Base-by-base conservation (phyloP, 2,113 vertebrate species). In the Cavia aperea region DNA sequence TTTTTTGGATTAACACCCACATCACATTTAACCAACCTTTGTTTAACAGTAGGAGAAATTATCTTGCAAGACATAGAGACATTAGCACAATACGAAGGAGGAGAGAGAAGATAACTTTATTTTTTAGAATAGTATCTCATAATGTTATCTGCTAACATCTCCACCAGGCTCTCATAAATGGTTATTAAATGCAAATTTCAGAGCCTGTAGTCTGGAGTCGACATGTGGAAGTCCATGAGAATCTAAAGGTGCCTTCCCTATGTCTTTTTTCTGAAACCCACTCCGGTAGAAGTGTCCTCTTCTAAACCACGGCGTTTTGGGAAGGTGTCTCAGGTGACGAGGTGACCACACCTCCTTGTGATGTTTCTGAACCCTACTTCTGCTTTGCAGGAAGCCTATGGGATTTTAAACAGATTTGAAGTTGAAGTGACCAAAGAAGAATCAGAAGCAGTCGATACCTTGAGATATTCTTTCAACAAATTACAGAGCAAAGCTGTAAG, bases 401-500 rank as follows among this genome's bases (percentile, higher is more conserved):
- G 96, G 21, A 98, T 99, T 96, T 97, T 99, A 96, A 96, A 96
- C 90, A 95, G 96, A 91, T 98, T 97, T 97, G 95, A 98, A 95
- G 95, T 98, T 54, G 97, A 98, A 63, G 94, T 98, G 84, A 98
- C 98, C 68, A 98, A 98, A 95, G 98, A 97, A 33, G 98, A 99
- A 96, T 97, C 97, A 63, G 98, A 98, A 93, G 97, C 94, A 19
- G 97, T 98, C 92, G 97, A 98, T 94, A 97, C 97, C 23, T 97
- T 99, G 91, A 98, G 97, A 96, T 97, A 98, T 62, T 97, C 96
- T 85, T 98, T 98, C 97, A 97, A 94, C 63, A 97, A 98, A 88
- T 94, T 99, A 95, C 98, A 98, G 93, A 89, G 89, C 8, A 97
- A 97, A 98, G 98, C 98, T 87, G 98, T 98, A 93, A 98, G 98